A percentile compares a stretch with the other conserved stretches of the same genome.
phyloP scores from a whole-genome alignment of 2,888 invertebrate genomes.

The Ormyrus pomaceus region DNA sequence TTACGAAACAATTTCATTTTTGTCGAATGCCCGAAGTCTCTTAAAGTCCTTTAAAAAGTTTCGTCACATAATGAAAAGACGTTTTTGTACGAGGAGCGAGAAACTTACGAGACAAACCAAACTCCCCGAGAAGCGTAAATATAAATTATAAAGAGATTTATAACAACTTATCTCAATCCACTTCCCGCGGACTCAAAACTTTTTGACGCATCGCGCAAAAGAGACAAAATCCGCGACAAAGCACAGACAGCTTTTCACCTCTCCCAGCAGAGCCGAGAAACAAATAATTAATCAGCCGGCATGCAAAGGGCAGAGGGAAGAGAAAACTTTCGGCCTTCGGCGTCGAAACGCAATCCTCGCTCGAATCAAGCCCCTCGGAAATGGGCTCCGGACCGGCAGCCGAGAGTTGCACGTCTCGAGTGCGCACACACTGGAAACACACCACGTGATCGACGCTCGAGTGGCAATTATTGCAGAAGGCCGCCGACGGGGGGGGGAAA shows the following conservation, averaged over 20 bases:
- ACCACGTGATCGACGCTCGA: slow-evolving; percentile 1
- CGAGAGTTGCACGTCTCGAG: neutral
- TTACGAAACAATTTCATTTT: no score
- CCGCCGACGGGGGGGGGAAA: neutral
- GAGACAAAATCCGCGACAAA: no score
- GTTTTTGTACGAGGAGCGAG: neutral
- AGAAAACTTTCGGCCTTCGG: neutral
- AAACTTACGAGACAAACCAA: no score
- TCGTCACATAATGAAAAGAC: neutral
- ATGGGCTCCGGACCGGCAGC: slow-evolving; percentile 8
- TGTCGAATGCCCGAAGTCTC: neutral
- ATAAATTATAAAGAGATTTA: no score
- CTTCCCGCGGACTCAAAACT: no score
- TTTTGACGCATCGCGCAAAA: no score
- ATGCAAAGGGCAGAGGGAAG: no score
- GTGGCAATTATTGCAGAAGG: slow-evolving; percentile 36
- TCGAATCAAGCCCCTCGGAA: slow-evolving; percentile 35
- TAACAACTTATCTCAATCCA: no score
- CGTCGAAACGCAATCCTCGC: slow-evolving; percentile 36
- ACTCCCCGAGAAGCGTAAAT: no score
- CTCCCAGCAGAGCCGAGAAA: no score
- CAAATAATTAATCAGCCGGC: no score
- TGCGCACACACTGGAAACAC: neutral
- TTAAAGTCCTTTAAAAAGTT: neutral
- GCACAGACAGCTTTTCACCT: no score